These are phyloP conservation scores for Lophotriccus pileatus DNA, from an alignment of 2,797 vertebrate species.

Conservation along the genomic window DNA sequence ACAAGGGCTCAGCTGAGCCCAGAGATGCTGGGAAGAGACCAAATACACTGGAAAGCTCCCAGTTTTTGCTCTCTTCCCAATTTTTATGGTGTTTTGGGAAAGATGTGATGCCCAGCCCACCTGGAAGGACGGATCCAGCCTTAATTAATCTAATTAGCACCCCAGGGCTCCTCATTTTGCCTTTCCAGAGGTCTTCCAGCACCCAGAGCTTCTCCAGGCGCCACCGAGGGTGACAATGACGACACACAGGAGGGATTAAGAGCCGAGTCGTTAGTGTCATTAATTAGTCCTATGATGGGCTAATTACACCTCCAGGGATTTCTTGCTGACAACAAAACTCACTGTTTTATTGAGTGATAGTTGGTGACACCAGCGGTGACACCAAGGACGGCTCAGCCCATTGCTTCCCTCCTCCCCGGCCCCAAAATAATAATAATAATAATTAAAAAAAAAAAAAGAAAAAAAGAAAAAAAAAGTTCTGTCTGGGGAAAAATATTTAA, in stretches of 20 bases:
- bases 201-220: rapidly evolving
- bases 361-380: background rate
- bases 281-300: background rate
- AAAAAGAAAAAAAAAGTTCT: background rate
- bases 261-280: background rate
- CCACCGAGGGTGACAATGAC: background rate
- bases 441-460: background rate
- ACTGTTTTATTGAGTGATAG: background rate
- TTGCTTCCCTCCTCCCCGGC: background rate
- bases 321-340: background rate
- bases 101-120: background rate
- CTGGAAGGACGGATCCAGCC: background rate
- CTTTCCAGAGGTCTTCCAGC: background rate
- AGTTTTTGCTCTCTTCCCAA: background rate
- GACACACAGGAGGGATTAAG: background rate
- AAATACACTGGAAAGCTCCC: background rate
- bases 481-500: background rate
- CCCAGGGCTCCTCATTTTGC: background rate
- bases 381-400: background rate
- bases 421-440: background rate
- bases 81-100: background rate
- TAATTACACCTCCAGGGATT: background rate
- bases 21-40: rapidly evolving
- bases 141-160: background rate
- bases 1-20: rapidly evolving